These are phyloP conservation scores for Istiophorus platypterus DNA, from an alignment of 2,113 vertebrate genomes.

Conservation along the genomic window DNA sequence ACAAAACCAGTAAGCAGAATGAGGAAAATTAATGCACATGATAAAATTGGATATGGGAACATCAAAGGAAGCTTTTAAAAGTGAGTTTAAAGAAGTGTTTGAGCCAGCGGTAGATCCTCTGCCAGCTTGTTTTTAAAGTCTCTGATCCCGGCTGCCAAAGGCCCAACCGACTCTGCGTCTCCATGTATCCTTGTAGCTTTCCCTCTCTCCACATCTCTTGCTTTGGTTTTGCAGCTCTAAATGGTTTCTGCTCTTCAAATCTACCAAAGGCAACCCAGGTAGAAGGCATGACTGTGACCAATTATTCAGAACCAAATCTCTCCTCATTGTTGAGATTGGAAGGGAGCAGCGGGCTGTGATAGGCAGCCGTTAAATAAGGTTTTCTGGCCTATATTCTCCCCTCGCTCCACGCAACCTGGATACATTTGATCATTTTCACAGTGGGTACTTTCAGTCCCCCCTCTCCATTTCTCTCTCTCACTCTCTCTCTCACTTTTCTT, in stretches of 20 bases:
- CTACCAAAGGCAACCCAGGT: conserved; percentile 68
- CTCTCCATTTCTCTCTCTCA: not conserved
- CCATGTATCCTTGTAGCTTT: conserved; percentile 17
- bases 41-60: conserved; percentile 17
- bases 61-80: conserved; percentile 32
- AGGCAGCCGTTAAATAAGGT: conserved; percentile 74
- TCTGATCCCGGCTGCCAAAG: conserved; percentile 33
- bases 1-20: not conserved
- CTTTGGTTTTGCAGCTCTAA: conserved; percentile 52
- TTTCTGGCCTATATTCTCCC: conserved; percentile 66
- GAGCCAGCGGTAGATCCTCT: conserved; percentile 26
- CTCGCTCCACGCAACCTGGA: conserved; percentile 51
- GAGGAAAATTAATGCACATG: conserved; percentile 5
- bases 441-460: not conserved
- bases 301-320: conserved; percentile 73
- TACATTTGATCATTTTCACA: conserved; percentile 62
- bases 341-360: conserved; percentile 60
- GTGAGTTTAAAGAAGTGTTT: conserved; percentile 25
- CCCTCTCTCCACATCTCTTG: conserved; percentile 31
- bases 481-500: not conserved
- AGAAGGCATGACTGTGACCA: conserved; percentile 76
- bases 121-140: conserved; percentile 23
- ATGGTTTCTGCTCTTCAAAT: conserved; percentile 58
- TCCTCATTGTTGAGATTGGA: conserved; percentile 65
- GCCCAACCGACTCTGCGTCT: conserved; percentile 10